phyloP scores from a whole-genome alignment of 1,140 invertebrate genomes.

The Heliothis virescens region DNA sequence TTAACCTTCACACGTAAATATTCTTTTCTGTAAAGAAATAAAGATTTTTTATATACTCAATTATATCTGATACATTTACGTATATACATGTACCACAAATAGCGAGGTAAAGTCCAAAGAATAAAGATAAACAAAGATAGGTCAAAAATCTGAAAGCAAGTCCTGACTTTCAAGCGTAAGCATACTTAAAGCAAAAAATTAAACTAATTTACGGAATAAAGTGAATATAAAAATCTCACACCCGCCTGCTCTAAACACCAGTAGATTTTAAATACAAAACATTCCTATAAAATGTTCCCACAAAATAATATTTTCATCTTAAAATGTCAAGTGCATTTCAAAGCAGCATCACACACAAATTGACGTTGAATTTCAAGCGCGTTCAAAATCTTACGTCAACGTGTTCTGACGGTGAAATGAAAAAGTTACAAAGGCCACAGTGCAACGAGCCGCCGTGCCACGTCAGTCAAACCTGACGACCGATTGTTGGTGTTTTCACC shows the following conservation, averaged over 20 bases:
- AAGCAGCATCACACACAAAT: slow-evolving; percentile 36
- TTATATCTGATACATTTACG: no score
- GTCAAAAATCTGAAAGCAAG: no score
- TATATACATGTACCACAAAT: no score
- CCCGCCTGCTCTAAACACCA: neutral
- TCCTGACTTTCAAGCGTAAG: neutral
- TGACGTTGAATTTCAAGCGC: slow-evolving; percentile 40
- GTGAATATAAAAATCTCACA: neutral
- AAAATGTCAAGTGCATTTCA: slow-evolving; percentile 32
- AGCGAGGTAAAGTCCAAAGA: no score
- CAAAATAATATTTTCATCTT: slow-evolving; percentile 32
- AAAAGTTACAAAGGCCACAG: slow-evolving; percentile 45
- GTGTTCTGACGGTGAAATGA: slow-evolving; percentile 32
- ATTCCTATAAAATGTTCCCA: neutral
- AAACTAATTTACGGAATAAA: neutral
- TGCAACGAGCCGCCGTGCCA: slow-evolving; percentile 28
- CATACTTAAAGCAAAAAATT: no score
- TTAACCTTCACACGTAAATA: no score
- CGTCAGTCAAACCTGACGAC: slow-evolving; percentile 51
- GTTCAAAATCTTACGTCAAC: slow-evolving; percentile 41
- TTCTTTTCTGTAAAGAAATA: no score
- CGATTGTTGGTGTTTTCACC: slow-evolving; percentile 45
- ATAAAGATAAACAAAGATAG: no score
- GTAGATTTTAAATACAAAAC: neutral
- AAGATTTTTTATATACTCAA: no score